phyloP scores from a whole-genome alignment of 1,140 invertebrate species.

The Chionoecetes opilio region DNA sequence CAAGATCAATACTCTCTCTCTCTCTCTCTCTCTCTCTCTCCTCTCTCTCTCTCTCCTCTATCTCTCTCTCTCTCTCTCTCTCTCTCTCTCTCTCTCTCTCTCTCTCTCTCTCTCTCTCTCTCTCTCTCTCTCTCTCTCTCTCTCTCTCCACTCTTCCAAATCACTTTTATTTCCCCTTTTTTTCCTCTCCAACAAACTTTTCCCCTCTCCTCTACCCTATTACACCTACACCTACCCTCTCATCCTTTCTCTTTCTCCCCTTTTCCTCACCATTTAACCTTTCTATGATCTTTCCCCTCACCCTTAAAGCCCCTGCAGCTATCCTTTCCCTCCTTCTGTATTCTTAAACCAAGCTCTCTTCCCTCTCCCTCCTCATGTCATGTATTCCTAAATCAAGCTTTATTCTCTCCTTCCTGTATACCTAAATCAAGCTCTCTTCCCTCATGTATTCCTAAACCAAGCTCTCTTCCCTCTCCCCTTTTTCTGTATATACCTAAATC shows the following conservation, averaged over 20 bases:
- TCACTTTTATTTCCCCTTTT: too few relatives aligned
- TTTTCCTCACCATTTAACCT: neutral
- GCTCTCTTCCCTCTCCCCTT: neutral
- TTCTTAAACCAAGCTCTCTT: neutral
- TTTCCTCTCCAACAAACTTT: neutral
- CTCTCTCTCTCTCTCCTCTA: constrained; percentile 2
- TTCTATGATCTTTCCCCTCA: neutral
- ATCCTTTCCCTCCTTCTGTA: neutral
- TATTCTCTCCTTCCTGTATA: neutral
- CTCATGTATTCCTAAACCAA: too few relatives aligned
- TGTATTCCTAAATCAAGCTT: too few relatives aligned
- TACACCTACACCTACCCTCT: neutral
- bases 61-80: neutral
- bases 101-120: constrained; percentile 1
- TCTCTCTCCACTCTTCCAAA: too few relatives aligned
- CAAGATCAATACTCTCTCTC: constrained; percentile 10
- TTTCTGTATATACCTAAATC: neutral
- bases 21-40: neutral
- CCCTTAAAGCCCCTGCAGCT: too few relatives aligned
- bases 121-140: neutral
- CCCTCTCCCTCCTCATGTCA: neutral
- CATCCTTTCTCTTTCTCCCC: neutral
- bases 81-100: constrained; percentile 27
- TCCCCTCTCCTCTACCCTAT: neutral
- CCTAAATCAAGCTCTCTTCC: neutral